Conservation (phyloP, 2,888 invertebrate genomes). For the Lasius platythorax region DNA sequence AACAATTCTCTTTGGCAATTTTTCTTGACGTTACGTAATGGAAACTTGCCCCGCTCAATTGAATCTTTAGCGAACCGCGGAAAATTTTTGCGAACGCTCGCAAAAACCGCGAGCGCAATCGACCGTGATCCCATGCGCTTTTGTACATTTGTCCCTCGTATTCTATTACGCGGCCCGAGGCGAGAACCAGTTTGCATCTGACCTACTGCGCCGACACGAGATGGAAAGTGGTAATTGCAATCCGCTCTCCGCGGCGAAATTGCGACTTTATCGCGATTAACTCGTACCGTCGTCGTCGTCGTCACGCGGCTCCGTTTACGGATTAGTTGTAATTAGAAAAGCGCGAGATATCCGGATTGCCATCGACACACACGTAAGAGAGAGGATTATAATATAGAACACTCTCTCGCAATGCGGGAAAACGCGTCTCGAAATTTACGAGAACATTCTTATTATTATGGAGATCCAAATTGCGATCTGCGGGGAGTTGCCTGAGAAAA, state of each 20-base stretch:
- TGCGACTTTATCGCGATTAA: constrained; percentile 60
- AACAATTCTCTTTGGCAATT: background rate
- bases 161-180: constrained; percentile 50
- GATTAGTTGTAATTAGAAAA: constrained; percentile 47
- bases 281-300: constrained; percentile 36
- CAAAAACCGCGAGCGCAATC: constrained; percentile 17
- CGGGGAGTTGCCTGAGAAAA: background rate
- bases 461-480: constrained; percentile 23
- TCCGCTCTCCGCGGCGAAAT: constrained; percentile 58
- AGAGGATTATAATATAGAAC: background rate
- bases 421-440: constrained; percentile 8
- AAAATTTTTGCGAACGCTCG: constrained; percentile 21
- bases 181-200: constrained; percentile 57
- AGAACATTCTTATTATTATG: background rate
- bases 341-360: background rate
- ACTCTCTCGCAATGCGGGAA: background rate
- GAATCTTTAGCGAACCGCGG: background rate
- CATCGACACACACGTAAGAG: background rate
- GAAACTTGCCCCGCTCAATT: background rate
- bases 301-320: background rate
- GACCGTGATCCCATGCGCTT: constrained; percentile 17
- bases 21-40: background rate
- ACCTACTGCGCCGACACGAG: constrained; percentile 57
- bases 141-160: constrained; percentile 57
- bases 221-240: constrained; percentile 58